Percentiles rank a stretch among this genome's conserved stretches.
These are phyloP conservation scores for Elegia similella DNA, from an alignment of 2,888 invertebrate genomes.

Conservation along the genomic window DNA sequence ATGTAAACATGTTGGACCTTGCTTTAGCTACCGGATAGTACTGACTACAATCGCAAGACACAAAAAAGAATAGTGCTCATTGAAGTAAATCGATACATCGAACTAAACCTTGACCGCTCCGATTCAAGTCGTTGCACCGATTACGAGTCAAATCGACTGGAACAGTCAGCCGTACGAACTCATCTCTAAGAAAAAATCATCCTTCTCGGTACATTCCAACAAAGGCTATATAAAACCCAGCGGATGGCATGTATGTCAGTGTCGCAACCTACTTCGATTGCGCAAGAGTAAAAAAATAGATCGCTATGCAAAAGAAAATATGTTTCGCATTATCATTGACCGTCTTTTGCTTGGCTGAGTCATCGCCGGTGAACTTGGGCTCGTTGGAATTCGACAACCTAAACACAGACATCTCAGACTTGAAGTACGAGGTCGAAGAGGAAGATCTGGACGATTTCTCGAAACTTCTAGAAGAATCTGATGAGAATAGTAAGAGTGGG, in stretches of 20 bases:
- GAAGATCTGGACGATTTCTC: constrained; percentile 57
- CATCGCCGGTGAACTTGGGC: constrained; percentile 49
- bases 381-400: constrained; percentile 56
- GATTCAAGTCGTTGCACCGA: constrained; percentile 57
- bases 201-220: constrained; percentile 58
- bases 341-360: constrained; percentile 47
- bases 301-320: constrained; percentile 57
- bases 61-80: constrained; percentile 5
- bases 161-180: constrained; percentile 42
- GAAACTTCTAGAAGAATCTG: constrained; percentile 45
- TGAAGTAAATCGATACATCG: constrained; percentile 19
- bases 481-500: constrained; percentile 25
- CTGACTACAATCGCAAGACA: background rate
- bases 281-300: constrained; percentile 55
- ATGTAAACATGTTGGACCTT: no score
- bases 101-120: constrained; percentile 59
- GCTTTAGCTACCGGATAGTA: no score
- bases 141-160: constrained; percentile 52
- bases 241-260: constrained; percentile 74
- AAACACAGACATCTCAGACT: constrained; percentile 51
- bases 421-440: constrained; percentile 58
- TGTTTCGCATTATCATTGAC: constrained; percentile 51
- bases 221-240: constrained; percentile 66
- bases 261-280: constrained; percentile 75
- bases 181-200: constrained; percentile 57